Evolutionary conservation across 2,797 vertebrate genomes (phyloP), one percentile per base, ranked within the genome.

Genomic region (Bryconaethiops microstoma): DNA sequence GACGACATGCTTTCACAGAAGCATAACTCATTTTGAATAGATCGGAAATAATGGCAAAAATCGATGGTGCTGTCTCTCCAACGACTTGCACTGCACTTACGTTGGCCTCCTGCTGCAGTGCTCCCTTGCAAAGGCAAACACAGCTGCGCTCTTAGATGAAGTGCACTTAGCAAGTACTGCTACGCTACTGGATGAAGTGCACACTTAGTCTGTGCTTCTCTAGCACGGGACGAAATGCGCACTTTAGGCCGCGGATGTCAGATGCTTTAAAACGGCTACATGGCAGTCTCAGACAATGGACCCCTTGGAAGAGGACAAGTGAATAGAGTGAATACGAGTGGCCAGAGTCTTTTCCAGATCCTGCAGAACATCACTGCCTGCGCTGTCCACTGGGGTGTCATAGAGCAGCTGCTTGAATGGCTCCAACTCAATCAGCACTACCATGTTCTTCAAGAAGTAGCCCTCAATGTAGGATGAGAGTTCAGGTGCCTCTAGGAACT

Each of bases 381-480:
- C 91, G 6, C 94, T 95, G 13, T 98, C 97, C 0, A 95, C 93
- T 0, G 95, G 95, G 4, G 94, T 92, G 86, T 99, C 96, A 12
- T 99, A 99, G 39, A 99, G 90, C 84, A 99, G 94, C 92, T 97
- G 96, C 84, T 98, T 99, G 92, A 98, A 99, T 0, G 97, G 95
- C 92, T 99, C 98, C 0, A 98, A 88, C 92, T 99, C 98, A 0
- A 99, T 99, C 79, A 99, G 95, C 80, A 97, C 93, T 85, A 97
- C 96, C 97, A 99, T 99, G 88, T 99, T 99, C 94, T 99, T 99
- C 81, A 99, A 94, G 86, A 99, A 99, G 93, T 97, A 99, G 88
- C 97, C 96, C 91, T 98, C 97, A 3, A 97, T 97, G 42, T 97
- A 99, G 8, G 96, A 92, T 0, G 96, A 95, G 84, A 99, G 93